Evolutionary conservation across 2,797 vertebrate genomes (phyloP), one percentile per base, ranked within the genome.

Genomic region (Gephyroberyx darwinii): DNA sequence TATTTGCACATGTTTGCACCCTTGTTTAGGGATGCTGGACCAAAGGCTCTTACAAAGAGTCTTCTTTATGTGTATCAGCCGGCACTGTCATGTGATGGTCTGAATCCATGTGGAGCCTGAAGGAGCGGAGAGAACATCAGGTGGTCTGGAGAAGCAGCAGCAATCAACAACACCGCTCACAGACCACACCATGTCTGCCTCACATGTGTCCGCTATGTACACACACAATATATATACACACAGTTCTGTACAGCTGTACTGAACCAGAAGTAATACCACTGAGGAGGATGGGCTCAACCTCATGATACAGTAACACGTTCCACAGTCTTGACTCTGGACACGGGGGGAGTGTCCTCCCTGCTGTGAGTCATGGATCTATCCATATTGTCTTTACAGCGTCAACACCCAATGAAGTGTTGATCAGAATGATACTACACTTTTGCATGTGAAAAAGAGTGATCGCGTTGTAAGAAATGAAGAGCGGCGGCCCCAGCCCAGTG

Each of bases 11-110:
- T 59, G 31, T 74, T 65, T 54, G 68, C 57, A 0, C 75, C 51
- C 22, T 61, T 45, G 45, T 43, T 10, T 31, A n/a, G 48, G 3
- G 20, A 35, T 31, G 56, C 56, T 39, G 3, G 65, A 59, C 45
- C n/a, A 26, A 26, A 54, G 43, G 19, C 19, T 20, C 19, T 69
- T 20, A 93, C 88, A 92, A 93, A 92, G 86, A 88, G 57, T 58
- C 80, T 78, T 82, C 71, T 91, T 80, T 81, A 77, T 84, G 72
- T 68, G 67, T 58, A 54, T 83, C 73, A 50, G 57, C 59, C 72
- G 17, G 59, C 7, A 35, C 69, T 75, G 83, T 86, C 92, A 93
- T 92, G 90, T 93, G 92, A 90, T 84, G 41, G 62, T 67, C 69
- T 72, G 70, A 71, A 78, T 86, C 82, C 83, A 84, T 63, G 84